Evolutionary conservation across 2,888 invertebrate species (phyloP), one percentile per base, ranked within the genome.

Genomic region (Drosophila vallismaia): DNA sequence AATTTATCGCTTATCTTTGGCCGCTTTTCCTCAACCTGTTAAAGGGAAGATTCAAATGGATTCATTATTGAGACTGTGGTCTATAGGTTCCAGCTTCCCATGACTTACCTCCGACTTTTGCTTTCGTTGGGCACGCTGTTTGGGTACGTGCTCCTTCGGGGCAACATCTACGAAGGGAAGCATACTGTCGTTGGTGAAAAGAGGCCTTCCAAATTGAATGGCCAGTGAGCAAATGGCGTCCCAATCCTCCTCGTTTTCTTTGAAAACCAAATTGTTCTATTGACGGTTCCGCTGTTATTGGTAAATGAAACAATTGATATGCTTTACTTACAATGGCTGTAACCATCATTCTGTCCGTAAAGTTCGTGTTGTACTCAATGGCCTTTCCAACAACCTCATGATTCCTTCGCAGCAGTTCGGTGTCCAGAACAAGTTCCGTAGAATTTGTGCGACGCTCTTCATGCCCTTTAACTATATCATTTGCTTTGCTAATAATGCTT

Each of bases 1-100:
- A 92, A 62, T 54, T 89, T 89, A 2, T 90, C 88, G 8, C 94
- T 84, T 71, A 91, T 92, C 75, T 93, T 92, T 2, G 93, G 92
- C 57, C 92, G 91, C 71, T 92, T 92, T 70, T 92, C 92, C 59
- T 79, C 86, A 1, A 79, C 86, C 77, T 92, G 86, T 8, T 1
- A 3, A n/a, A 4, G 29, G 33, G 4, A 2, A 31, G n/a, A 46
- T 0, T 14, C 19, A 19, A 19, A 19, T 19, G 19, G 19, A 19
- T 19, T 19, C 19, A 19, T 19, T 19, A 19, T 19, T 19, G 19
- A 1, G 19, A 19, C 19, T 19, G 19, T 19, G 19, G 19, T 1
- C 12, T 10, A n/a, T 4, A 3, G 33, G 5, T 2, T 28, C 28
- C 28, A 28, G 28, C 19, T 12, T 5, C 1, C 14, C 0, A 9